Evolutionary conservation across 2,888 invertebrate species (phyloP).

Genomic region (Aquatica leii): DNA sequence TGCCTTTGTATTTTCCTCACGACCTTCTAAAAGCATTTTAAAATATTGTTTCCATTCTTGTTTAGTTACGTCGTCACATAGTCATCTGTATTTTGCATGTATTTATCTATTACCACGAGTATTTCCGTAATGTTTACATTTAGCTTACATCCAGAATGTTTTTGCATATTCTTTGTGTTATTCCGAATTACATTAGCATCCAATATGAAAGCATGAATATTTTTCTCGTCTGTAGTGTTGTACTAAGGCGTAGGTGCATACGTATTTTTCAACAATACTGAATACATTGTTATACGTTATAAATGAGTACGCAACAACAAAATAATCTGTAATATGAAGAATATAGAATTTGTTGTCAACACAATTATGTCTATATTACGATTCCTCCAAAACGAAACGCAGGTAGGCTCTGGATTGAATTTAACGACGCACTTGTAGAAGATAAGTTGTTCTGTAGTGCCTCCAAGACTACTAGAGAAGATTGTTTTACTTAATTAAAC

Average conservation of each 20-base stretch:
- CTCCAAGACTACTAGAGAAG: not conserved
- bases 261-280: too few species aligned
- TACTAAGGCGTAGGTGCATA: too few species aligned
- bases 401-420: not conserved
- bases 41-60: too few species aligned
- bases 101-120: conserved; percentile 1
- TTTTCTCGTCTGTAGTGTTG: not conserved
- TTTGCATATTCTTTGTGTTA: conserved; percentile 5
- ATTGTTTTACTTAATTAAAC: not conserved
- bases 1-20: too few species aligned
- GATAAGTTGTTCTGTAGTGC: not conserved
- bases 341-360: not conserved
- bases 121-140: too few species aligned
- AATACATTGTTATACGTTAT: too few species aligned
- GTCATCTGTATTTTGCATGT: too few species aligned
- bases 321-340: too few species aligned
- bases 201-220: not conserved
- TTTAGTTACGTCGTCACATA: too few species aligned
- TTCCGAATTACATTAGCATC: not conserved
- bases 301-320: too few species aligned
- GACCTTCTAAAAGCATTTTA: too few species aligned
- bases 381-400: not conserved
- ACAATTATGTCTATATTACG: not conserved
- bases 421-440: not conserved
- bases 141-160: too few species aligned